Base-by-base conservation (phyloP, 2,797 vertebrate species). In the Dryobates pubescens region DNA sequence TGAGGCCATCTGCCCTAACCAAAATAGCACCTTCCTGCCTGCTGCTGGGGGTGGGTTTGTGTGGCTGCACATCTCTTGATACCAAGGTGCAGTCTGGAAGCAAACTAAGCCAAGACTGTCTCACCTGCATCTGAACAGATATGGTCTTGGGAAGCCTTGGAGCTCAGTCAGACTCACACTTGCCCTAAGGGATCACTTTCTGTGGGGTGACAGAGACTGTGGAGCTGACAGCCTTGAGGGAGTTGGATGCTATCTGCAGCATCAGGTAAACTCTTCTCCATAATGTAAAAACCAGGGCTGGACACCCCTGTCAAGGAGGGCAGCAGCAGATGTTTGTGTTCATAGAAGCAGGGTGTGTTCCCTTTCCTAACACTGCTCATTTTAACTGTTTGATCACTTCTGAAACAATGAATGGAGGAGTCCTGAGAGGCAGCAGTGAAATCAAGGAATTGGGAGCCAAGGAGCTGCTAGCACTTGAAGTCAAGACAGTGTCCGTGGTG, bases 351-450 rank as follows among this genome's bases (percentile, higher is more conserved):
- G 57, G 43, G 68, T 43, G 49, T 1, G 5, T 5, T 53, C 61
- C 30, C 3, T 0, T 62, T 68, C 16, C 8, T 14, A 88, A 41
- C 29, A 11, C 49, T 32, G 38, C 34, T 57, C 3, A 13, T 57
- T 57, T 63, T 54, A 81, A 54, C 43, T 76, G 22, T 62, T 71
- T 18, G 34, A 24, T 84, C 17, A 19, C 30, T 58, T 43, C 4
- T 0, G 4, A 75, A 68, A 57, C 0, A 1, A n/a, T 6, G 10
- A 54, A 18, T 41, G 32, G 32, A 70, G 7, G 24, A 74, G 10
- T 59, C 27, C 59, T 5, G 29, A 71, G n/a, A 58, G 30, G 18
- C 5, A 57, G 63, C 24, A 32, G 38, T 56, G 58, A 20, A 17
- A 13, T 38, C 34, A 81, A 72, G 58, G 53, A 73, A 20, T 14